A percentile compares a stretch with the other conserved stretches of the same genome.
phyloP scores from a whole-genome alignment of 2,113 vertebrate species.

The Mesembrinibis cayennensis region DNA sequence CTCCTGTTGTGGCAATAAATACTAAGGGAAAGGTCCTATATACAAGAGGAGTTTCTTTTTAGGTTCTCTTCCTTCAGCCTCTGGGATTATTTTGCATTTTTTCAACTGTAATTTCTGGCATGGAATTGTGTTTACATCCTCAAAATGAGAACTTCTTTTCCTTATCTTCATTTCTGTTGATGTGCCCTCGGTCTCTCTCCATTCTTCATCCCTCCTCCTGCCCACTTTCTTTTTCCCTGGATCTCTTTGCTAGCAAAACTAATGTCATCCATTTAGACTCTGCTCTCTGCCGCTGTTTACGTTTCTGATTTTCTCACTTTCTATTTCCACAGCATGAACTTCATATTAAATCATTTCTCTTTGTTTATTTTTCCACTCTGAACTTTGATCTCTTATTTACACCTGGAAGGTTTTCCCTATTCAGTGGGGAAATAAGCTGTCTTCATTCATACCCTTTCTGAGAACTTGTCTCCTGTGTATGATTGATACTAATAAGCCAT shows the following conservation, averaged over 20 bases:
- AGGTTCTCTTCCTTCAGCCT: background rate
- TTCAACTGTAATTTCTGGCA: background rate
- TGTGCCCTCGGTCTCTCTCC: background rate
- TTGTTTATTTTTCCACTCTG: background rate
- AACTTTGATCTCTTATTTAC: slow-evolving; percentile 17
- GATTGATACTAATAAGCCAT: background rate
- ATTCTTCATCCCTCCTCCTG: background rate
- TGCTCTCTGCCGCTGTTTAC: background rate
- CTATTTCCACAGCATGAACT: background rate
- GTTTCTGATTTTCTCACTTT: slow-evolving; percentile 2
- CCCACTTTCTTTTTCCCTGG: background rate
- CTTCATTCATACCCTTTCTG: background rate
- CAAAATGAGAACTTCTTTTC: background rate
- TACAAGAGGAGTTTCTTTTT: background rate
- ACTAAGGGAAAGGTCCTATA: background rate
- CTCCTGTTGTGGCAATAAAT: background rate
- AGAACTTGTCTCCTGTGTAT: background rate
- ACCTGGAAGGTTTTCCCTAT: background rate
- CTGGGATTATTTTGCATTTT: background rate
- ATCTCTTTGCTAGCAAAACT: background rate
- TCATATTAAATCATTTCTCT: background rate
- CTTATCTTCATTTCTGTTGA: background rate
- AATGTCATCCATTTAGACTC: background rate
- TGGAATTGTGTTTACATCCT: background rate
- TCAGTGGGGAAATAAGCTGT: background rate